These are phyloP conservation scores for Noctua janthina DNA, from an alignment of 2,888 invertebrate species.

Conservation along the genomic window DNA sequence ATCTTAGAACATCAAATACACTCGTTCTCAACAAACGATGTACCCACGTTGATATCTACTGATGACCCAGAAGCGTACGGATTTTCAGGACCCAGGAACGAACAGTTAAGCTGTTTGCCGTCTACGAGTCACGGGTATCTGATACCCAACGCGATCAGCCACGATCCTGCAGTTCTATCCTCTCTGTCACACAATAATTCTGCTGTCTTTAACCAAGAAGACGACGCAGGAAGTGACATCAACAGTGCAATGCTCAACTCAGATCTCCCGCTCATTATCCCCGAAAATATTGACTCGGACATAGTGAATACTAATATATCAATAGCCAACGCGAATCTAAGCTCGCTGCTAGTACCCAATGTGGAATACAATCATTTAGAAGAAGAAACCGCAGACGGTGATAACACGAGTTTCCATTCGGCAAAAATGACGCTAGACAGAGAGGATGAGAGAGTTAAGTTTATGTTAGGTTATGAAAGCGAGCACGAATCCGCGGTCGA, in stretches of 20 bases:
- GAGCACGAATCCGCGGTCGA: conserved; percentile 89
- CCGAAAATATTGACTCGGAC: conserved; percentile 84
- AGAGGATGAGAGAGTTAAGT: conserved; percentile 83
- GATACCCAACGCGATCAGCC: conserved; percentile 91
- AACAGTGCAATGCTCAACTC: conserved; percentile 77
- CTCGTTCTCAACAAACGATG: conserved; percentile 86
- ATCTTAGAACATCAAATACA: conserved; percentile 82
- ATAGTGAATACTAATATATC: conserved; percentile 90
- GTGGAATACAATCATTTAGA: conserved; percentile 83
- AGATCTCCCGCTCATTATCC: conserved; percentile 83
- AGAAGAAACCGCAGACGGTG: conserved; percentile 73
- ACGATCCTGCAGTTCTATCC: conserved; percentile 89
- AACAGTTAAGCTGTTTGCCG: conserved; percentile 88
- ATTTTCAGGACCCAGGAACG: conserved; percentile 80
- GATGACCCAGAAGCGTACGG: conserved; percentile 77
- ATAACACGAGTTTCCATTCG: conserved; percentile 82
- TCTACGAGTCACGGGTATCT: conserved; percentile 92
- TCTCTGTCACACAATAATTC: conserved; percentile 88
- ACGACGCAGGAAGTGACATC: conserved; percentile 73
- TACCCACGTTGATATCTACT: conserved; percentile 82
- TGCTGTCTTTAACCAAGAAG: conserved; percentile 85
- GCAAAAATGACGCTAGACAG: conserved; percentile 79
- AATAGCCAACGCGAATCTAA: conserved; percentile 91
- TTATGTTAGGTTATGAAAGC: conserved; percentile 88
- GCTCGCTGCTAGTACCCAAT: conserved; percentile 89